Evolutionary conservation across 1,140 invertebrate species (phyloP), one percentile per base, ranked within the genome.

Genomic region (Lepidostoma basale): DNA sequence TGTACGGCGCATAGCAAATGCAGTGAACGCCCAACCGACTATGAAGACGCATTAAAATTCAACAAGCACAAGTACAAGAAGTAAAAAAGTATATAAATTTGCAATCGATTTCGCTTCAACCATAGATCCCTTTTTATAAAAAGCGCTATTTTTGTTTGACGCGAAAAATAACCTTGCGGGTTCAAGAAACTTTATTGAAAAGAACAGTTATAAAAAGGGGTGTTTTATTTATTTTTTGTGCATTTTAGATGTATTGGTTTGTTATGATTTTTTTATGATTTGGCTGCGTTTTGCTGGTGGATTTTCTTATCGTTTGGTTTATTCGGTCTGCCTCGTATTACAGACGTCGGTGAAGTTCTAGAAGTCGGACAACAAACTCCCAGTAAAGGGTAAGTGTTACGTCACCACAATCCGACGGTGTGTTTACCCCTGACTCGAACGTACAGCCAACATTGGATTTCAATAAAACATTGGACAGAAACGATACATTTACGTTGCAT

Each of bases 331-430:
- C 25, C 20, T 10, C 22, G 18, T 44, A n/a, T 20, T 10, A 9
- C 44, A 4, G 12, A n/a, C 47, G 47, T 26, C 23, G 47, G 47
- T 23, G 47, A 52, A 28, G 47, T 52, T 52, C 30, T 36, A 9
- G 47, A 52, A 52, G 47, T 52, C 47, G 47, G 25, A 52, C 47
- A 52, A 52, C 47, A 52, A 30, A n/a, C 47, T 52, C 25, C 25
- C 23, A 14, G 22, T n/a, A n/a, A n/a, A n/a, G 10, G 25, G 25
- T 52, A 22, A 36, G 10, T 52, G 25, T 52, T 52, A 22, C 47
- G 25, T 52, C 47, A 52, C 47, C 3, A 1, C 6, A n/a, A 52
- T 52, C 25, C 30, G n/a, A n/a, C 1, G 12, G 14, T 26, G 23
- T 26, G 47, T 52, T 52, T 52, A 52, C 25, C n/a, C 47, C 23